A percentile compares a stretch with the other conserved stretches of the same genome.
Evolutionary conservation across 1,140 invertebrate genomes (phyloP).

Genomic region (Drosophila arawakana): DNA sequence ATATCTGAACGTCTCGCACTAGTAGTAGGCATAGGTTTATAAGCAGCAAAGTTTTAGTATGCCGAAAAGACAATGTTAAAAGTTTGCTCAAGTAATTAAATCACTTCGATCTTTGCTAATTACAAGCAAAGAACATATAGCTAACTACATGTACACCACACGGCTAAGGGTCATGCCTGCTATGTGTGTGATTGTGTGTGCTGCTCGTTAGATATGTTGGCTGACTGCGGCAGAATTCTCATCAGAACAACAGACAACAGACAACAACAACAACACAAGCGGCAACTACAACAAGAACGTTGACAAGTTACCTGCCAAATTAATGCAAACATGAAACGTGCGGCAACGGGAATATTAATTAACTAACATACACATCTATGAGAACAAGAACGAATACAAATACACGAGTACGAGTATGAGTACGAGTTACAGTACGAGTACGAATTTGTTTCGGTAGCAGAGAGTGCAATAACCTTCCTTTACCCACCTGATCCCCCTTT

Average conservation of each 20-base stretch:
- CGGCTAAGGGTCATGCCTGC: constrained; percentile 11
- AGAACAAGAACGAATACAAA: constrained; percentile 1
- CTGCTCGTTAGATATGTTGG: constrained; percentile 73
- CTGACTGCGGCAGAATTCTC: constrained; percentile 51
- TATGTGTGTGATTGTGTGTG: constrained; percentile 23
- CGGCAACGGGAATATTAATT: constrained; percentile 80
- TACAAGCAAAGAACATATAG: constrained; percentile 71
- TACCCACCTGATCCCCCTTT: neutral
- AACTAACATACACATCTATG: constrained; percentile 67
- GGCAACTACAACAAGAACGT: constrained; percentile 66
- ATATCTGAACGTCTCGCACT: constrained; percentile 53
- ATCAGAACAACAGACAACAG: constrained; percentile 51
- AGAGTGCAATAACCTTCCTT: constrained; percentile 2
- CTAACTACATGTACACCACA: constrained; percentile 40
- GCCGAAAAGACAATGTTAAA: constrained; percentile 80
- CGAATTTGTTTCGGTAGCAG: constrained; percentile 1
- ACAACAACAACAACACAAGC: constrained; percentile 25
- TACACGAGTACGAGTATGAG: too few species aligned
- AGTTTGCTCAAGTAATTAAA: constrained; percentile 82
- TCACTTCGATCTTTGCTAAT: constrained; percentile 83
- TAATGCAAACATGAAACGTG: constrained; percentile 83
- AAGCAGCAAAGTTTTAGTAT: constrained; percentile 69
- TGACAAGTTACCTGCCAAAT: constrained; percentile 83
- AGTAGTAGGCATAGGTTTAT: constrained; percentile 54
- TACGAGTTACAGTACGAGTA: neutral